A percentile compares a stretch with the other conserved stretches of the same genome.
Evolutionary conservation across 2,888 invertebrate genomes (phyloP).

Genomic region (Euzophera pinguis): DNA sequence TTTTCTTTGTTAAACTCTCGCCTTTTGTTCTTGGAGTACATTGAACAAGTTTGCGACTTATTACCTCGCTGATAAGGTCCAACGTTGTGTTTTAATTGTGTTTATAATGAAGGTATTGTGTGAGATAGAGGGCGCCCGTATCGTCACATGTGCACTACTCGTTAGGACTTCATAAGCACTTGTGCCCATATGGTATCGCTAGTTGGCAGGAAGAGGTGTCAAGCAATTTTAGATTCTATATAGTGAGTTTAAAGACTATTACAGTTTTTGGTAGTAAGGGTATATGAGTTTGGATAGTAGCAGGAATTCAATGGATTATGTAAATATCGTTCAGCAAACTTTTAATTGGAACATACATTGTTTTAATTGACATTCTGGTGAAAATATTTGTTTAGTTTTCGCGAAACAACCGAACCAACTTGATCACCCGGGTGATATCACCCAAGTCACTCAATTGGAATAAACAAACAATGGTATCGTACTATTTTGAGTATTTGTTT

Average conservation of each 20-base stretch:
- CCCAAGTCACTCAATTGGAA: no score
- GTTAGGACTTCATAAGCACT: constrained; percentile 49
- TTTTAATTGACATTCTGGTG: constrained; percentile 38
- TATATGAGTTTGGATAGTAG: constrained; percentile 14
- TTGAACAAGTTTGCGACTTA: constrained; percentile 42
- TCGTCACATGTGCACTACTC: constrained; percentile 49
- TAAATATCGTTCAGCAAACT: constrained; percentile 37
- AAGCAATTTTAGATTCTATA: constrained; percentile 26
- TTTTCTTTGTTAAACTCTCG: constrained; percentile 55
- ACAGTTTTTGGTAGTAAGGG: constrained; percentile 12
- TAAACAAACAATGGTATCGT: no score
- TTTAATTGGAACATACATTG: constrained; percentile 40
- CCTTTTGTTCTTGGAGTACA: constrained; percentile 34
- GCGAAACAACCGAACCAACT: no score
- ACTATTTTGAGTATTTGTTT: no score
- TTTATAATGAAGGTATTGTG: constrained; percentile 53
- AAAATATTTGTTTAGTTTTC: constrained; percentile 14
- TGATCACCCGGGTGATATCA: no score
- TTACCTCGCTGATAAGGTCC: constrained; percentile 37
- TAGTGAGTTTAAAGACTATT: constrained; percentile 18
- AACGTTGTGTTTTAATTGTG: constrained; percentile 36
- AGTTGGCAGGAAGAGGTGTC: constrained; percentile 5
- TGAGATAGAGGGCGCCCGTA: constrained; percentile 52
- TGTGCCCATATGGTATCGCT: constrained; percentile 37
- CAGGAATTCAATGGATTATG: constrained; percentile 36